Conservation (phyloP, 35 echinoderm and acorn worm genomes). For the Ptychodera flava region DNA sequence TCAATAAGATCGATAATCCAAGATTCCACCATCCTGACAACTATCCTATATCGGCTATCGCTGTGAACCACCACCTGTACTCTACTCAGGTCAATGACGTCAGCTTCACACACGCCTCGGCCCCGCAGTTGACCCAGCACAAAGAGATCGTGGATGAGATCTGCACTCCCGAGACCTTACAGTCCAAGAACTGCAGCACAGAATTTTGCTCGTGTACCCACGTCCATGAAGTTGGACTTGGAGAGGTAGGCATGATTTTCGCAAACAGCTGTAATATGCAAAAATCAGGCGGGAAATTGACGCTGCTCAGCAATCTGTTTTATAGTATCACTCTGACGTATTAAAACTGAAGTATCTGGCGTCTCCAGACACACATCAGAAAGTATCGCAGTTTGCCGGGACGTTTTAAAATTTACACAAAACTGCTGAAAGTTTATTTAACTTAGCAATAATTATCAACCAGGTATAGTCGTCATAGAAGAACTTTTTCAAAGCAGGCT, state of each 20-base stretch:
- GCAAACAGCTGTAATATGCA: no score
- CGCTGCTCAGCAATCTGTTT: no score
- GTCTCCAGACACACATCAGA: no score
- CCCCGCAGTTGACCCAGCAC: conserved; percentile 15
- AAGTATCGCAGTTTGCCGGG: no score
- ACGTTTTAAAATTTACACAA: no score
- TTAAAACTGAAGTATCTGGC: no score
- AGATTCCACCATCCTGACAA: conserved; percentile 58
- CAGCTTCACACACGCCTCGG: conserved; percentile 1
- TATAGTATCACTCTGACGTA: no score
- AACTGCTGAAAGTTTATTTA: no score
- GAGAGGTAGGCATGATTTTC: neutral
- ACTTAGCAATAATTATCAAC: no score
- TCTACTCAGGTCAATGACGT: conserved; percentile 37
- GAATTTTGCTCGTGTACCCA: conserved; percentile 42
- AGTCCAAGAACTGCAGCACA: neutral
- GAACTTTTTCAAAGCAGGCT: no score
- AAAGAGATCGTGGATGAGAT: neutral
- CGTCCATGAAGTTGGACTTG: neutral
- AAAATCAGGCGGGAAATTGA: no score
- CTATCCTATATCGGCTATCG: conserved; percentile 69
- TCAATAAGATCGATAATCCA: conserved; percentile 76
- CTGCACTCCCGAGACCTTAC: conserved; percentile 10
- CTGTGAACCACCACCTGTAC: conserved; percentile 56
- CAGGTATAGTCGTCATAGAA: no score